Percentiles rank a stretch among this genome's conserved stretches.
Conservation (phyloP, 2,797 vertebrate genomes). For the Channallabes apus region DNA sequence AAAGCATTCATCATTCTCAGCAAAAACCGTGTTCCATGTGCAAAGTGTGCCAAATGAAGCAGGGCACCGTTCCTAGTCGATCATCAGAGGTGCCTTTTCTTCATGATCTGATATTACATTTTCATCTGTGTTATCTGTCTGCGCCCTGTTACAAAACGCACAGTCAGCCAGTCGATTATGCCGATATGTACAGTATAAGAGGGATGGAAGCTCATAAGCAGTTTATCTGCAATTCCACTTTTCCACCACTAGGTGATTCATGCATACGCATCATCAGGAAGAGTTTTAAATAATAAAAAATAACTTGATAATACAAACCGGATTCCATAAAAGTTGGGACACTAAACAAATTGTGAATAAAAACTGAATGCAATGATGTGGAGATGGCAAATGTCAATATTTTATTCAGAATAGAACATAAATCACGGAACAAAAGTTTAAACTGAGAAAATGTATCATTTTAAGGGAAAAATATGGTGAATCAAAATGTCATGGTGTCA, state of each 20-base stretch:
- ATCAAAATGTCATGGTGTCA: too few species aligned
- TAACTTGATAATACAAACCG: too few species aligned
- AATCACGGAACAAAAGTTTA: too few species aligned
- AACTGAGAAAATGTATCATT: too few species aligned
- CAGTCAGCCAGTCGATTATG: background rate
- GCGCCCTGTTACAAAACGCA: background rate
- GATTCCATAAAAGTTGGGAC: too few species aligned
- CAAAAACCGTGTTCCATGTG: background rate
- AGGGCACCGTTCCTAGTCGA: background rate
- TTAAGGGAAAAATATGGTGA: too few species aligned
- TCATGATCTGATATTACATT: background rate
- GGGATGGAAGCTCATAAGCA: background rate
- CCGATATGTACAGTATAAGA: background rate
- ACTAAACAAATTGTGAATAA: too few species aligned
- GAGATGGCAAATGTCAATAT: too few species aligned
- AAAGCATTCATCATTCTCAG: background rate
- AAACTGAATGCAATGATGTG: too few species aligned
- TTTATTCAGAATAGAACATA: too few species aligned
- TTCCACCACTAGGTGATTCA: background rate
- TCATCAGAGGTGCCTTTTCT: background rate
- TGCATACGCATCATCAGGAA: background rate
- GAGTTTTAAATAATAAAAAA: too few species aligned
- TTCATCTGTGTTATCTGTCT: background rate
- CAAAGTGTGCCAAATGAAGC: background rate
- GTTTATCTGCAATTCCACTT: background rate